Evolutionary conservation across 2,797 vertebrate genomes (phyloP).

Genomic region (Alca torda): DNA sequence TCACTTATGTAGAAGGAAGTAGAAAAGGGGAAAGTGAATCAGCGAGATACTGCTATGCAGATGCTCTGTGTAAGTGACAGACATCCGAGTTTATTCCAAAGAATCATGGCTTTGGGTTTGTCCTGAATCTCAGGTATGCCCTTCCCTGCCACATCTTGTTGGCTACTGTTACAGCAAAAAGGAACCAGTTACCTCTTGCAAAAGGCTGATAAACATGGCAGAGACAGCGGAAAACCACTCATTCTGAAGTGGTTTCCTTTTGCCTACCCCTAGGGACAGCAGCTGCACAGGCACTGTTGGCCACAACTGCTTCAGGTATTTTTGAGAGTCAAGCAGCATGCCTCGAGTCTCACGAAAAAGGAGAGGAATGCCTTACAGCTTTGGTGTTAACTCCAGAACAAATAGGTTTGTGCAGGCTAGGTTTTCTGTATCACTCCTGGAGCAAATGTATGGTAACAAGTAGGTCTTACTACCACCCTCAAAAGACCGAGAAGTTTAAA

Average conservation of each 20-base stretch:
- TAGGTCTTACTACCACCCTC: background rate
- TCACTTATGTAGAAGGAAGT: background rate
- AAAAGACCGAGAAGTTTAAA: background rate
- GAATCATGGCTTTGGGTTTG: background rate
- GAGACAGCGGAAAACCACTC: conserved; percentile 30
- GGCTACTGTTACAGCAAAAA: background rate
- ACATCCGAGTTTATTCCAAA: background rate
- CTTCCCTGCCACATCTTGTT: background rate
- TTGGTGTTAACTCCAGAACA: background rate
- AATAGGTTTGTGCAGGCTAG: background rate
- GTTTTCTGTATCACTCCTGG: background rate
- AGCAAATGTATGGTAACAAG: background rate
- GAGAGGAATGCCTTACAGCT: background rate
- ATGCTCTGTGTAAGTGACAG: background rate
- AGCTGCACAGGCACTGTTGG: background rate
- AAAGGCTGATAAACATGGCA: background rate
- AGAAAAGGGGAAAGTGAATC: background rate
- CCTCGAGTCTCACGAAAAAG: background rate
- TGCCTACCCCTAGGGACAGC: background rate
- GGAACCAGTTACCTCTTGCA: background rate
- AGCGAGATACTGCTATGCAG: background rate
- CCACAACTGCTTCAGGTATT: background rate
- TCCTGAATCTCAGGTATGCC: background rate
- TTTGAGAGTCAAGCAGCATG: background rate
- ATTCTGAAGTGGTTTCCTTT: conserved; percentile 33